phyloP scores from a whole-genome alignment of 2,113 vertebrate species.

The Anarhynchus alexandrinus region DNA sequence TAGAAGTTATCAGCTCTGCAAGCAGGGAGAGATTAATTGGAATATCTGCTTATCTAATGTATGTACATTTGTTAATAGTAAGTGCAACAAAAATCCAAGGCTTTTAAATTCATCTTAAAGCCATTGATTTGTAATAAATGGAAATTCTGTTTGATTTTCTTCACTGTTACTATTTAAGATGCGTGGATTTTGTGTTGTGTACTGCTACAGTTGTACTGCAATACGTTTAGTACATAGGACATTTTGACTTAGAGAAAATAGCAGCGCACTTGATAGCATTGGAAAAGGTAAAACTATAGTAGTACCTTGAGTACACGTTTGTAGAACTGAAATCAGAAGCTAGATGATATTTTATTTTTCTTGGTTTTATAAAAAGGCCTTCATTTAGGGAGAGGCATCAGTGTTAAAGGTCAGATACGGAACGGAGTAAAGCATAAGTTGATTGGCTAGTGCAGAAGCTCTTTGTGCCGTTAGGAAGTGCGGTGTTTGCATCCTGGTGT shows the following conservation, averaged over 20 bases:
- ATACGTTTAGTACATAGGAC: neutral
- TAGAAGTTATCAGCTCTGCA: neutral
- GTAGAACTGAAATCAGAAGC: neutral
- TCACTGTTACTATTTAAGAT: neutral
- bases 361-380: neutral
- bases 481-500: neutral
- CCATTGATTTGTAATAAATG: neutral
- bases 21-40: neutral
- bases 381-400: neutral
- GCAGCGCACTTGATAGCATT: neutral
- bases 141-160: neutral
- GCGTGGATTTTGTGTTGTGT: fast-evolving
- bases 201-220: neutral
- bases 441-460: neutral
- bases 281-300: neutral
- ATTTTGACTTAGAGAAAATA: neutral
- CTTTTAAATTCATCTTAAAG: neutral
- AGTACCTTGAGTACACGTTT: neutral
- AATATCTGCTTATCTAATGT: neutral
- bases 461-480: neutral
- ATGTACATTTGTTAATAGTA: neutral
- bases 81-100: neutral
- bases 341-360: neutral
- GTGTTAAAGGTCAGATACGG: neutral
- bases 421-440: neutral